Base-by-base conservation (phyloP, 2,797 vertebrate species). In the Phrynocephalus forsythii region DNA sequence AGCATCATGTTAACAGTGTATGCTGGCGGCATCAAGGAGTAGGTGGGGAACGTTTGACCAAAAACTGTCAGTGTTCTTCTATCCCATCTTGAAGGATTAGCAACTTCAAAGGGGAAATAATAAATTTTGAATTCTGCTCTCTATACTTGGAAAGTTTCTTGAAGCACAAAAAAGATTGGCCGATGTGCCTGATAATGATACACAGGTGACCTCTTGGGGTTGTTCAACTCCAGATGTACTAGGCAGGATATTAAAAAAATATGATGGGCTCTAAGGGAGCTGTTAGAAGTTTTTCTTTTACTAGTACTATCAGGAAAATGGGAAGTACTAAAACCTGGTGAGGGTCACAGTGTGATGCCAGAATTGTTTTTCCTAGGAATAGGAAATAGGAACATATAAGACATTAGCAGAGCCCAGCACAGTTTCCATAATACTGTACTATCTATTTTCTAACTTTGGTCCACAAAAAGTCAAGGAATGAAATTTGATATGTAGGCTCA, bases 1-100 rank as follows among this genome's bases (percentile, higher is more conserved):
- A 88, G 91, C 89, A 4, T 87, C 86, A 63, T 68, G 78, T 85
- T 76, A 90, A 93, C 89, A 66, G 77, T 78, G 87, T 0, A 0
- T 0, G 69, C 18, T 90, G 2, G 50, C 83, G 88, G 83, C 48
- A 0, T 24, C 63, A 88, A 85, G 87, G 82, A 28, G 78, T 67
- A 83, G 66, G 85, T 83, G 68, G 30, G 79, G 76, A 2, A 0
- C 3, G 73, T 67, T 67, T 0, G 1, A 84, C 82, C 28, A 76
- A 82, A 79, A 79, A 22, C 30, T 75, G 18, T n/a, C 16, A 26
- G 52, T 16, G 5, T 20, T 26, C 75, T 69, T 88, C n/a, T 73
- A 33, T 67, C 20, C 60, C 77, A 76, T 8, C 60, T 30, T 56
- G 72, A 76, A n/a, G 28, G 44, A 81, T 76, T 75, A 85, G 71